A percentile compares a stretch with the other conserved stretches of the same genome.
phyloP scores from a whole-genome alignment of 1,140 invertebrate genomes.

The Chelonus insularis region DNA sequence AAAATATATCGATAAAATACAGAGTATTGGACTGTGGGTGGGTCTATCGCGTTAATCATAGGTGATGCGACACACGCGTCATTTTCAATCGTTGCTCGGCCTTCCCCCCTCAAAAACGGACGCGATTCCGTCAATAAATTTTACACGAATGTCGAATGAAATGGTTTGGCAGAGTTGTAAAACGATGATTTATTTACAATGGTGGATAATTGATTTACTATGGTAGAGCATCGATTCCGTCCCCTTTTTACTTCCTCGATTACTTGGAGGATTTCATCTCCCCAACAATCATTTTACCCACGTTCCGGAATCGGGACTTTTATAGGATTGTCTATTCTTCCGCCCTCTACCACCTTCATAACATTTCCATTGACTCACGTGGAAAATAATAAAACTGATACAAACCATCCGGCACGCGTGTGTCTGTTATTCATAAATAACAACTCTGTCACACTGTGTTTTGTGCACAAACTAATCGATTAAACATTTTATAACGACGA shows the following conservation, averaged over 20 bases:
- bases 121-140: slow-evolving; percentile 57
- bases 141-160: slow-evolving; percentile 47
- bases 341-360: not conserved
- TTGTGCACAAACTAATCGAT: not conserved
- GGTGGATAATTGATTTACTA: slow-evolving; percentile 59
- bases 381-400: slow-evolving; percentile 30
- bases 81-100: slow-evolving; percentile 28
- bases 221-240: slow-evolving; percentile 26
- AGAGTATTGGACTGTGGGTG: slow-evolving; percentile 5
- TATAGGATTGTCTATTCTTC: not conserved
- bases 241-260: slow-evolving; percentile 5
- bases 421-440: slow-evolving; percentile 21
- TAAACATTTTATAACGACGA: not conserved
- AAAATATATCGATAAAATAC: slow-evolving; percentile 3
- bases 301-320: slow-evolving; percentile 12
- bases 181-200: slow-evolving; percentile 59
- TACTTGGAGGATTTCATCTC: not conserved
- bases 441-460: slow-evolving; percentile 18
- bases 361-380: slow-evolving; percentile 8
- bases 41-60: slow-evolving; percentile 18
- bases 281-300: not conserved
- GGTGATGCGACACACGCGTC: slow-evolving; percentile 26
- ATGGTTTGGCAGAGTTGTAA: slow-evolving; percentile 49
- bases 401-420: slow-evolving; percentile 9
- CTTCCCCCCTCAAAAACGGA: slow-evolving; percentile 27